Base-by-base conservation (phyloP, 2,888 invertebrate genomes). In the Hemicrepidius hirtus region DNA sequence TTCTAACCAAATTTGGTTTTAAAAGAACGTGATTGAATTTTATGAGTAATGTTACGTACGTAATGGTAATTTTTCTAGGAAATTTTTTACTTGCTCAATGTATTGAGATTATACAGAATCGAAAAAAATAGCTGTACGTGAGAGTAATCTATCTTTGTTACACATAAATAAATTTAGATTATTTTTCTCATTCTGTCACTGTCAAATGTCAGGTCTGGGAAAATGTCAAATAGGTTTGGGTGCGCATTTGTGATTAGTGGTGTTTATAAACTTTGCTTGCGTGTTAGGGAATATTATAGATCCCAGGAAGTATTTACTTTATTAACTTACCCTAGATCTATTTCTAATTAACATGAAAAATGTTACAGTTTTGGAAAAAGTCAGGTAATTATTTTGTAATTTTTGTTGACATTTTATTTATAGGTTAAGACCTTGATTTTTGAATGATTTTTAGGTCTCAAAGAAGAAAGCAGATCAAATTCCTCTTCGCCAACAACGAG, bases 361-460 rank as follows among this genome's bases (percentile, higher is more conserved):
- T 93, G 93, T 90, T 93, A 85, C 92, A 93, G 86, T 93, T 93
- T 88, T 93, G 93, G 92, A 93, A 92, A 87, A 93, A 92, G 87
- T 88, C 92, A 88, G 91, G 92, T 92, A 89, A 86, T 46, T 21
- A 53, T 5, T 9, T 50, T 35, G 24, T 24, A 77, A 77, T 71
- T 75, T 41, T 18, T 57, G 37, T 18, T 74, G 65, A 55, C 55
- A 74, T 57, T 66, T 53, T 16, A 10, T 68, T 75, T 75, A 7
- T 73, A 75, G 75, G 78, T 78, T 77, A 77, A 67, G 60, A 65
- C 35, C 28, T 69, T 62, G 44, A 64, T 70, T 68, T 71, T 53
- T 1, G 66, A 41, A 66, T 50, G 65, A 68, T 66, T 80, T 81
- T 71, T 77, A 83, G 82, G 81, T 78, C 80, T 79, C 62, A 81